phyloP scores from a whole-genome alignment of 1,140 invertebrate genomes.

The fruit fly (Drosophila melanogaster) region Release_6_plus_ISO1_MT NT_037436.4:18891501-18892000 shows the following conservation, averaged over 20 bases:
- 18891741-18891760: not conserved
- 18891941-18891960: constrained; percentile 4
- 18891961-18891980: constrained; percentile 36
- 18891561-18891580: not conserved
- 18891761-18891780: constrained; percentile 25
- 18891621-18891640: too few species aligned
- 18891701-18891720: too few species aligned
- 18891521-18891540: too few species aligned
- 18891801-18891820: constrained; percentile 31
- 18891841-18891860: not conserved
- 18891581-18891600: too few species aligned
- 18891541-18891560: not conserved
- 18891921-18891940: not conserved
- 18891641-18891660: too few species aligned
- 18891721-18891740: constrained; percentile 6
- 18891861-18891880: not conserved
- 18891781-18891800: constrained; percentile 3
- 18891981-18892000: constrained; percentile 17
- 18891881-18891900: not conserved
- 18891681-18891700: too few species aligned
- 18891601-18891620: too few species aligned
- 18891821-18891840: constrained; percentile 13
- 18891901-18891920: constrained; percentile 8
- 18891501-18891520: too few species aligned
- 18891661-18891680: too few species aligned